These are phyloP conservation scores for Drosophila mimetica DNA, from an alignment of 2,888 invertebrate genomes.

Conservation along the genomic window DNA sequence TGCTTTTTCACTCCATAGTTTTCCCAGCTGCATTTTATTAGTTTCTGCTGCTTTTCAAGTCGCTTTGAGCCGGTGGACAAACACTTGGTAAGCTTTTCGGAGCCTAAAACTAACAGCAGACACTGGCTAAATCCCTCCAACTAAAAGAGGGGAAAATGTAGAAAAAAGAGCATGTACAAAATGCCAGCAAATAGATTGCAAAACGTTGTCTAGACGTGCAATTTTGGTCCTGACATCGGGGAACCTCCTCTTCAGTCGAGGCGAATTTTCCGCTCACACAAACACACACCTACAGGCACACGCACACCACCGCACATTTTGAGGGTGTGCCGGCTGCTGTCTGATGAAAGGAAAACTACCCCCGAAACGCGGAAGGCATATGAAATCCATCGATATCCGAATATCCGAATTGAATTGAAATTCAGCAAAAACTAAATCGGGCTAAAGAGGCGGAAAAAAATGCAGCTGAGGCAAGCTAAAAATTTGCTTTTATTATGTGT, in stretches of 20 bases:
- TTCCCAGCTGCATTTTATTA: constrained; percentile 15
- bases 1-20: neutral
- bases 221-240: constrained; percentile 53
- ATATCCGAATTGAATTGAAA: constrained; percentile 44
- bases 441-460: constrained; percentile 28
- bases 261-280: constrained; percentile 54
- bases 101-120: constrained; percentile 29
- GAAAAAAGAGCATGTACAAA: constrained; percentile 22
- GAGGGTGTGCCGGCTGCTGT: constrained; percentile 66
- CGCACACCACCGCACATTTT: constrained; percentile 46
- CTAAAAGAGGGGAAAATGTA: constrained; percentile 12
- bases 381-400: constrained; percentile 47
- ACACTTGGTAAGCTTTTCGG: constrained; percentile 28
- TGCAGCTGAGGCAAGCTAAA: constrained; percentile 43
- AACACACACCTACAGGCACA: constrained; percentile 35
- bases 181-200: constrained; percentile 50
- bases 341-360: constrained; percentile 62
- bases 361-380: constrained; percentile 57
- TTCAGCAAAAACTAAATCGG: constrained; percentile 34
- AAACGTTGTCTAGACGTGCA: constrained; percentile 66
- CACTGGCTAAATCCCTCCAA: constrained; percentile 10
- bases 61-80: constrained; percentile 26
- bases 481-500: constrained; percentile 14
- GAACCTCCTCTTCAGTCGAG: constrained; percentile 42
- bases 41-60: constrained; percentile 1